Evolutionary conservation across 2,113 vertebrate genomes (phyloP), one percentile per base, ranked within the genome.

Genomic region (Dromaius novaehollandiae): DNA sequence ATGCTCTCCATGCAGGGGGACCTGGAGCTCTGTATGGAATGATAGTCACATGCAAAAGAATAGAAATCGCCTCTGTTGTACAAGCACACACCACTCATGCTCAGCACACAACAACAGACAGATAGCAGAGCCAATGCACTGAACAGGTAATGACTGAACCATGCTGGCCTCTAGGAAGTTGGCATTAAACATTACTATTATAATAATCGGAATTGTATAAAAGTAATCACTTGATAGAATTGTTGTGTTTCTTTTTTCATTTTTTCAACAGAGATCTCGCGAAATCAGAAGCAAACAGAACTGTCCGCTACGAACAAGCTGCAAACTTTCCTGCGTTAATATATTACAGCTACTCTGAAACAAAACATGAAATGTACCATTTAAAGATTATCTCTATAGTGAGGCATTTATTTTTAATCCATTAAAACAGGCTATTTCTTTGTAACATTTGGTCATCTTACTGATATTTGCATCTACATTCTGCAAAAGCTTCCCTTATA

Each of bases 271-370:
- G 30, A 46, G 28, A 89, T 74, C 50, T 56, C 21, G 55, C 9
- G 93, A 89, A 73, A 82, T 82, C 24, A 65, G n/a, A 93, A 91
- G 69, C 36, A 92, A 96, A 66, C 38, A 69, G 6, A 71, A 76
- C 48, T 80, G 25, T 44, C 88, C 63, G 32, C 68, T 69, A 77
- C 38, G 25, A 90, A 56, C 16, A 70, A 75, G 71, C 42, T 48
- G 65, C 16, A 60, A 75, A 76, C 22, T 79, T n/a, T 32, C 32
- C 61, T 28, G 17, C 19, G 48, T 63, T 56, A 91, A 75, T 50
- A 32, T 36, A 66, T 65, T 76, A 88, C 30, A 83, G 63, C 17
- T 40, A 74, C 56, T 58, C 21, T 34, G 75, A 82, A 91, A 91
- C 60, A 81, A 90, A 90, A 50, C 40, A 34, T 36, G 5, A 64